Conservation (phyloP, 2,888 invertebrate genomes). For the Cerastis leucographa region DNA sequence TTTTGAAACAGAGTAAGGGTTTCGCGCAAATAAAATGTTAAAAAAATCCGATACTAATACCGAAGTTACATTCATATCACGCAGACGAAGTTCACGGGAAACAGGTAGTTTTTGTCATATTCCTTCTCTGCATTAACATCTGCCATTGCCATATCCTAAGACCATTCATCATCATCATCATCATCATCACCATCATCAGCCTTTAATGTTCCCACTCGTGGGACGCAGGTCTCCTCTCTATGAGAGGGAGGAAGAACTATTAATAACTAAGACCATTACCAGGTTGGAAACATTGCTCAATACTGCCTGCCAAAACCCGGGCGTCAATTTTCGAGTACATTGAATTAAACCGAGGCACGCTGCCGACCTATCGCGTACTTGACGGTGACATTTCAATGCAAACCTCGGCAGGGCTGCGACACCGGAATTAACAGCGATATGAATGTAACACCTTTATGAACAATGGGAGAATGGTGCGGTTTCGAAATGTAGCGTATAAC, state of each 20-base stretch:
- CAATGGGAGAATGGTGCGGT: constrained; percentile 21
- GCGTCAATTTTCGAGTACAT: constrained; percentile 29
- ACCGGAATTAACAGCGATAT: constrained; percentile 23
- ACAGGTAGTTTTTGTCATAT: no score
- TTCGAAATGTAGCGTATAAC: not conserved
- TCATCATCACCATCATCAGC: no score
- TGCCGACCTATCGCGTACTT: constrained; percentile 62
- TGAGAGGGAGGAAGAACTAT: no score
- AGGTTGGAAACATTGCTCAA: constrained; percentile 15
- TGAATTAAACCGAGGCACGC: constrained; percentile 49
- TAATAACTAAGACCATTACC: no score
- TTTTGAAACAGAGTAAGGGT: no score
- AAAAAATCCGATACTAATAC: no score
- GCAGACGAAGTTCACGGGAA: no score
- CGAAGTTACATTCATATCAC: no score
- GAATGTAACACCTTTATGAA: constrained; percentile 54
- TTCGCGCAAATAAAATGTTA: no score
- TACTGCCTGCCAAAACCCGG: not conserved
- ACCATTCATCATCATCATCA: no score
- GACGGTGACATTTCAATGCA: constrained; percentile 59
- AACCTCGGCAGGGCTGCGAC: constrained; percentile 38
- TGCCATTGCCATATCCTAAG: not conserved
- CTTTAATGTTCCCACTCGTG: no score
- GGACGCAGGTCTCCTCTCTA: no score
- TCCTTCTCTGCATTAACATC: not conserved